Base-by-base conservation (phyloP, 2,113 vertebrate genomes). In the Lepidothrix coronata region DNA sequence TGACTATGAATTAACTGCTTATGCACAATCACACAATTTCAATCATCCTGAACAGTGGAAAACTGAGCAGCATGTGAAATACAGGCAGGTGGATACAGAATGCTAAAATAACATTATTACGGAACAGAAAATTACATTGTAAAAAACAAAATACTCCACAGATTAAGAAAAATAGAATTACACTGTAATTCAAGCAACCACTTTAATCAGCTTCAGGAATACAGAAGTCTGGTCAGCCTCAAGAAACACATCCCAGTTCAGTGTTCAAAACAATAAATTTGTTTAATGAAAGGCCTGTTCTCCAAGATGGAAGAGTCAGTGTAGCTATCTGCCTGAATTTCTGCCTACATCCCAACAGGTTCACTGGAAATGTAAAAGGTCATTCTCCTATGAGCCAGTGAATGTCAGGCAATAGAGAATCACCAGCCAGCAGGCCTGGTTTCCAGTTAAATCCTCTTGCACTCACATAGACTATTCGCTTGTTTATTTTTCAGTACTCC, bases 251-350 rank as follows among this genome's bases (percentile, higher is more conserved):
- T 19, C 66, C 51, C 58, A 65, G 25, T n/a, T 68, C 51, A 78
- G 44, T 8, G 25, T 27, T 57, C 25, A 80, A 49, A 13, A 33
- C 28, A 25, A 44, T 13, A 61, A 41, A 72, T 41, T 18, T 62
- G 28, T 41, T 80, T 41, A 11, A 73, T 57, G 68, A 72, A 75
- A 86, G 51, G 37, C 11, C 65, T 17, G 0, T 25, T 78, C 81
- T 85, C 49, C 49, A 31, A 68, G 78, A 71, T 0, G 0, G 49
- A 21, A 17, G 3, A 59, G 52, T 35, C 25, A 5, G n/a, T 6
- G 33, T 5, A 66, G 28, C 52, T 55, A 70, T 48, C 57, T 43
- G 57, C 8, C 62, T 70, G 25, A 80, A 85, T 46, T 82, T 76
- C 70, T 76, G 77, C 66, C 77, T 24, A 18, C 1, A 4, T 27